A percentile compares a stretch with the other conserved stretches of the same genome.
phyloP scores from a whole-genome alignment of 2,888 invertebrate species.

The Steromphala cineraria region DNA sequence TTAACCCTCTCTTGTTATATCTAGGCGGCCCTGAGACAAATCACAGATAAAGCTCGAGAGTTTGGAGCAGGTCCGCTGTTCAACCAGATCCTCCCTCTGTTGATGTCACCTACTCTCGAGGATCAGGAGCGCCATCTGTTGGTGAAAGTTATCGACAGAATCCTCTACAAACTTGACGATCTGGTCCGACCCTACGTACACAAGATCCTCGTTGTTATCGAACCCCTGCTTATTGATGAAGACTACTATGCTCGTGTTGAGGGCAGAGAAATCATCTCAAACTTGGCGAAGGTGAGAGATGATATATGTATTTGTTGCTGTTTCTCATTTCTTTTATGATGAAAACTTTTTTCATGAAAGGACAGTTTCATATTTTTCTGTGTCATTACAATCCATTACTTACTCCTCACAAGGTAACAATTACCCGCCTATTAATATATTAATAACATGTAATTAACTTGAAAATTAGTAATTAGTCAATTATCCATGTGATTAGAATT shows the following conservation, averaged over 20 bases:
- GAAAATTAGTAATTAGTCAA: too few relatives aligned
- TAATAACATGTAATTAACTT: too few relatives aligned
- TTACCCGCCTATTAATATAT: too few relatives aligned
- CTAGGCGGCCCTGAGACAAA: constrained; percentile 90
- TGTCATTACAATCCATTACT: too few relatives aligned
- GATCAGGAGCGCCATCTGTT: constrained; percentile 99
- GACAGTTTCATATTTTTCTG: too few relatives aligned
- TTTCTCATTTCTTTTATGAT: neutral
- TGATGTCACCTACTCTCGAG: constrained; percentile 99
- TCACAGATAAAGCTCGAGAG: constrained; percentile 98
- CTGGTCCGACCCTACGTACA: constrained; percentile 99
- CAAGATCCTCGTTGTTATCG: constrained; percentile 99
- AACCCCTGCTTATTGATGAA: constrained; percentile 98
- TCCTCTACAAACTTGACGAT: constrained; percentile 98
- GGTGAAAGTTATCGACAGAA: constrained; percentile 98
- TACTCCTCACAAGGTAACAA: too few relatives aligned
- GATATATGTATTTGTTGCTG: neutral
- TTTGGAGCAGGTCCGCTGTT: constrained; percentile 99
- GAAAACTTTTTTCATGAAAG: too few relatives aligned
- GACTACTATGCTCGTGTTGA: constrained; percentile 99
- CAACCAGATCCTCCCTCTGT: constrained; percentile 97
- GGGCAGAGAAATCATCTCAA: constrained; percentile 98
- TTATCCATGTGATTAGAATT: too few relatives aligned
- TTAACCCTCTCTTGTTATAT: constrained; percentile 18
- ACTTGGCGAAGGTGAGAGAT: constrained; percentile 87